Evolutionary conservation across 2,797 vertebrate genomes (phyloP), one percentile per base, ranked within the genome.

Genomic region (Kryptopterus vitreolus): DNA sequence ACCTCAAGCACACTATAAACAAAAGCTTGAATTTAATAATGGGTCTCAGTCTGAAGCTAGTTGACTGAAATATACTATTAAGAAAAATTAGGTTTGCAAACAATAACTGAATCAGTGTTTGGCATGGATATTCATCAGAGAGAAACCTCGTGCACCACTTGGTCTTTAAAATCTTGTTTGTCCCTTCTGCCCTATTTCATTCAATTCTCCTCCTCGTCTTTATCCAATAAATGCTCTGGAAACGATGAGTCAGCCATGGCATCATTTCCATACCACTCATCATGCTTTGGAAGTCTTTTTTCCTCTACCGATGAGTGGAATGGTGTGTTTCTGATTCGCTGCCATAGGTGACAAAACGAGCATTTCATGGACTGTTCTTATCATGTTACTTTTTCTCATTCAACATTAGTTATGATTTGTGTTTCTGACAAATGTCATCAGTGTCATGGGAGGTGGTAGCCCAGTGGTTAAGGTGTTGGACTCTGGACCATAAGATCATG

Each of bases 151-250:
- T 29, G n/a, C 63, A 29, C 70, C 59, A 24, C 59, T 69, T 75
- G 76, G 38, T 35, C 76, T 16, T 66, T 50, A 76, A 82, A 75
- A 79, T 74, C 70, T n/a, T 26, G 70, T 82, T 82, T 82, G 53
- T 65, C 20, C 69, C 70, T 59, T 63, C 76, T 75, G 62, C 63
- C 81, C 76, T 82, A 29, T 75, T 75, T 82, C 68, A 75, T 82
- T 79, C 26, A 35, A 82, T 82, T 79, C 48, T 58, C 35, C 81
- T 78, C 61, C 77, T 57, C 46, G 50, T 69, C 62, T 75, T 82
- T 75, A 82, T 82, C 76, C 62, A 82, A 79, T 79, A 82, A 82
- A 79, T 26, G 33, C 55, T 62, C 53, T 53, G 62, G 55, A 69
- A 79, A 31, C 26, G 63, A 69, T 75, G 71, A 75, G 62, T 82